Base-by-base conservation (phyloP, 2,113 vertebrate genomes). In the Climacteris rufus region DNA sequence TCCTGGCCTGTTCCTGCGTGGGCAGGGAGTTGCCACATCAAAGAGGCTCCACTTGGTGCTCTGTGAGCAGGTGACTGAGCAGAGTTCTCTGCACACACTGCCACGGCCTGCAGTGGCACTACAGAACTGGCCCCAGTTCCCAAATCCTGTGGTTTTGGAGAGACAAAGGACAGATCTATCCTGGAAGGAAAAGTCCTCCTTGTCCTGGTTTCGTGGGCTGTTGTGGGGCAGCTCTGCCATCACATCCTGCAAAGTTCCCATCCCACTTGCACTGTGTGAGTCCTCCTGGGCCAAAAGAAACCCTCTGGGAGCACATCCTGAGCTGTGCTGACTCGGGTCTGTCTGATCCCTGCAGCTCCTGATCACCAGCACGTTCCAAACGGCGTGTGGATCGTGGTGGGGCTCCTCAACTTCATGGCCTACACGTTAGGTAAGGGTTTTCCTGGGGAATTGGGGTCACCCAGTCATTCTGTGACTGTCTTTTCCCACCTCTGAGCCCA, bases 361-460 rank as follows among this genome's bases (percentile, higher is more conserved):
- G 98, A 98, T 75, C 98, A 99, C 52, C 93, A 94, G 66, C 99
- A 99, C 0, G 99, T 99, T 88, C 99, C 99, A 3, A 99, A 98
- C 2, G 98, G 97, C 94, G 98, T 99, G 19, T 99, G 99, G 99
- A 98, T 99, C 39, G 63, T 99, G 6, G 99, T 99, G 61, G 99
- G 99, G 54, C 94, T 99, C 93, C 99, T 99, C 96, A 99, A 99
- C 98, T 99, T 99, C 87, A 75, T 98, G 57, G 99, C 99, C 49
- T 99, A 99, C 42, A 99, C 99, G 0, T 98, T 99, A 28, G 99
- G 99, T 99, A 98, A 98, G 99, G 70, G 50, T 21, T 49, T 19
- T 31, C 7, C 8, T 20, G 33, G 44, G 16, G 45, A n/a, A 25
- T 40, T 37, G 17, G 59, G 56, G 30, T 65, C 11, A 6, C 22